A percentile compares a stretch with the other conserved stretches of the same genome.
Evolutionary conservation across 37 sponge, comb jelly and placozoan genomes (phyloP).

Genomic region (Agelas oroides): DNA sequence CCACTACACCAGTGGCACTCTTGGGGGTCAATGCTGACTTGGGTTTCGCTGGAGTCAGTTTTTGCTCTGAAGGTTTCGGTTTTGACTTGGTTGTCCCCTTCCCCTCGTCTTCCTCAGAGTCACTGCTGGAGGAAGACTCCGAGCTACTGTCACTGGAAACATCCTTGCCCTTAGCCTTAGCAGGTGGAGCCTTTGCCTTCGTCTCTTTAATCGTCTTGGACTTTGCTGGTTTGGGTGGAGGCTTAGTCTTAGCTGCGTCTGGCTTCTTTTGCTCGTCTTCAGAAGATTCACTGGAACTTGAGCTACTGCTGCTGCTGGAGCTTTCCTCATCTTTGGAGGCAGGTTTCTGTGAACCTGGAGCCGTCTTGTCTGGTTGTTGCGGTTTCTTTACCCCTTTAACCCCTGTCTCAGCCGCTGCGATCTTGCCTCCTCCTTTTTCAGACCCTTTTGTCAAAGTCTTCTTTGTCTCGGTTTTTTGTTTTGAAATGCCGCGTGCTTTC

Average conservation of each 20-base stretch:
- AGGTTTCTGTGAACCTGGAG: no score
- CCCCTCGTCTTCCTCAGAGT: no score
- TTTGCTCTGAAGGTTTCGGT: no score
- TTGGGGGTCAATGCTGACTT: no score
- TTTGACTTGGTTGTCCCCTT: no score
- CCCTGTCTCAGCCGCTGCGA: neutral
- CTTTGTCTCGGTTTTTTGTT: neutral
- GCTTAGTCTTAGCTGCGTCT: neutral
- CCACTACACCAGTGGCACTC: neutral
- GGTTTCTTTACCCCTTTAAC: no score
- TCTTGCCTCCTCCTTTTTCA: neutral
- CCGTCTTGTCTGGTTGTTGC: no score
- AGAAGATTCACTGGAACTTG: neutral
- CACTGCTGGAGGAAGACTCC: neutral
- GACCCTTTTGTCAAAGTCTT: neutral
- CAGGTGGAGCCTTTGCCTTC: no score
- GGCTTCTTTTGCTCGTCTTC: constrained; percentile 23
- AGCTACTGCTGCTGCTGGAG: constrained; percentile 21
- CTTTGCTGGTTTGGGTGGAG: neutral
- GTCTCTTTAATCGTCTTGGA: no score
- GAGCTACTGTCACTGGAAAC: neutral
- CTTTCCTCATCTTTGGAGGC: neutral
- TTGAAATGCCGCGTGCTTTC: neutral
- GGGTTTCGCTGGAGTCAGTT: no score
- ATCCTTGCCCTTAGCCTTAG: no score